Evolutionary conservation across 2,113 vertebrate genomes (phyloP), one percentile per base, ranked within the genome.

Genomic region (Gila orcuttii): DNA sequence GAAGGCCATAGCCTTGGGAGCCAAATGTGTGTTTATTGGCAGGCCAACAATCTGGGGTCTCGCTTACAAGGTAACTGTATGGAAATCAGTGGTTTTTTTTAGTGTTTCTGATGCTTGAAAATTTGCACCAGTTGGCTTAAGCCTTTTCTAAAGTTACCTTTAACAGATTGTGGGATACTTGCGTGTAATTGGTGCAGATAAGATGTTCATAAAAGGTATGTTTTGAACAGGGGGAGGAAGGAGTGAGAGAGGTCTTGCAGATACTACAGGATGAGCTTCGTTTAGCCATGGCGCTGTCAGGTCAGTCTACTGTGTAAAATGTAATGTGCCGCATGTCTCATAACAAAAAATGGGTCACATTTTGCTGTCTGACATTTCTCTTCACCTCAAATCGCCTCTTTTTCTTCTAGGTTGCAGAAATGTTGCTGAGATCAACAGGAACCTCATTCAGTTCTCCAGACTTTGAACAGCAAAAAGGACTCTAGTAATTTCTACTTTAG

Each of bases 11-110:
- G 97, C 97, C 59, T 91, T 99, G 25, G 98, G 97, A 62, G 97
- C 97, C 59, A 98, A 95, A 91, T 98, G 97, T 0, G 94, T 99
- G 84, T 99, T 99, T 88, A 95, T 99, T 74, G 97, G 97, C 59
- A 95, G 97, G 47, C 97, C 98, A 5, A 94, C 96, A 11, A 92
- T 99, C 0, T 98, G 98, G 97, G 97, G 97, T 66, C 96, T 99
- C 1, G 94, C 97, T 69, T 98, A 95, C 91, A 98, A 97, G 97
- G 97, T 99, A 90, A 82, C 31, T 64, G 80, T 73, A 15, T 25
- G 45, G 42, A 45, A 64, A 64, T 36, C 31, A 55, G 52, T 89
- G 75, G 75, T 82, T 73, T 57, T 55, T 57, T 21, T 57, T 0
- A 2, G 42, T 19, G 52, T 21, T 6, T 45, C 9, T 84, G 12